A percentile compares a stretch with the other conserved stretches of the same genome.
Evolutionary conservation across 2,888 invertebrate species (phyloP).

Genomic region (Odontocolon sp.): DNA sequence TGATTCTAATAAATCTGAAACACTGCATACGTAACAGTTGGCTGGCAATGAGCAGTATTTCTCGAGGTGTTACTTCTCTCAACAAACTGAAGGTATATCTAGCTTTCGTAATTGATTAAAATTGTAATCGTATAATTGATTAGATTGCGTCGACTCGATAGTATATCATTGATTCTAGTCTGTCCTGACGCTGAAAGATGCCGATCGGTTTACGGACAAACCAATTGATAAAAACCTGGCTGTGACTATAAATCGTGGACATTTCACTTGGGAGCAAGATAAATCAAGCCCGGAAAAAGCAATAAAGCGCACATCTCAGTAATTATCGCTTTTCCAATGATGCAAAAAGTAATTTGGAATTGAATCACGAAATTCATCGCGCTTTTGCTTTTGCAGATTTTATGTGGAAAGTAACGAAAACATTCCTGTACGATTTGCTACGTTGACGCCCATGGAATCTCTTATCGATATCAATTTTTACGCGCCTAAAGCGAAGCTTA

Average conservation of each 20-base stretch:
- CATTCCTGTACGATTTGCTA: constrained; percentile 49
- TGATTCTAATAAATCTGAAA: constrained; percentile 68
- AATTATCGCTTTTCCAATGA: too few species aligned
- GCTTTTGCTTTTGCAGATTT: constrained; percentile 55
- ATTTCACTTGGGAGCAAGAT: constrained; percentile 79
- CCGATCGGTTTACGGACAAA: constrained; percentile 78
- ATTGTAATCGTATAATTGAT: too few species aligned
- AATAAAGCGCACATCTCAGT: constrained; percentile 45
- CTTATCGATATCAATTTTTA: constrained; percentile 71
- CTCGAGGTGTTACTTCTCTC: constrained; percentile 69
- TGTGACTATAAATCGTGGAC: constrained; percentile 81
- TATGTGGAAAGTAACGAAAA: constrained; percentile 60
- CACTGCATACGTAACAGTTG: constrained; percentile 68
- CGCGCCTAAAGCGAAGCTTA: constrained; percentile 77
- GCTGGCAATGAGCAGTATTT: constrained; percentile 71
- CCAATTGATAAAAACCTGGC: constrained; percentile 80
- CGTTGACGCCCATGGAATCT: constrained; percentile 43
- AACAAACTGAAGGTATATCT: constrained; percentile 70
- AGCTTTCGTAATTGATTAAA: too few species aligned
- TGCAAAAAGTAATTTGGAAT: too few species aligned
- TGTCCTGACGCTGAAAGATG: constrained; percentile 80
- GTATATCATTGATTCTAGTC: constrained; percentile 67
- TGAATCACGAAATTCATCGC: too few species aligned
- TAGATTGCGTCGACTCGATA: not conserved
- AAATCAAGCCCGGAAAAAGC: constrained; percentile 35